Evolutionary conservation across 2,888 invertebrate genomes (phyloP), one percentile per base, ranked within the genome.

Genomic region (Morpho helenor): DNA sequence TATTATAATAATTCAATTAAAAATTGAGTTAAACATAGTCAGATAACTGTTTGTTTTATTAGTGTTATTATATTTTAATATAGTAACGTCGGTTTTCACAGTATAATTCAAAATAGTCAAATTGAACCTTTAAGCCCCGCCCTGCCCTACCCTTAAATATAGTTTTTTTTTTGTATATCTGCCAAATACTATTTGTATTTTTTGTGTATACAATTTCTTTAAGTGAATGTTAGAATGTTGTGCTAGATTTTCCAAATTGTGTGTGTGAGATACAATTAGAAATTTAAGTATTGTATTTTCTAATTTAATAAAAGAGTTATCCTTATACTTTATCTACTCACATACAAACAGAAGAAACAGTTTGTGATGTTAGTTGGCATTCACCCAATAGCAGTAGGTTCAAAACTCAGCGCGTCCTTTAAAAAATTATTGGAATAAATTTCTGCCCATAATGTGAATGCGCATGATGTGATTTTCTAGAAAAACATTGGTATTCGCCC

Each of bases 261-360:
- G 52, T 53, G 52, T 61, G 49, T 47, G 39, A 45, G 42, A 52
- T 50, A 52, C 52, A 46, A 16, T 46, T 7, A 23, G 7, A 9
- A 42, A 43, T 48, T 54, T 57, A 22, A 54, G 52, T 53, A 48
- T 53, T 59, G 49, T 63, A 59, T 49, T 57, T 57, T 55, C 45
- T 52, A 51, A 50, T 59, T 56, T 49, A 52, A 61, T 54, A 52
- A 60, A 50, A 23, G 3, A 40, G 31, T 57, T 7, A n/a, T 62
- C 52, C 59, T 62, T 56, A 4, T 23, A 23, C 2, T n/a, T n/a
- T n/a, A 16, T 16, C 16, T 16, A 16, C 16, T 16, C 16, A 16
- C 16, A 16, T 16, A 16, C 16, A 16, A 16, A 16, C 16, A 16
- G 16, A 16, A 16, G 16, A 16, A 16, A 16, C 16, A 16, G 16